Conservation (phyloP, 2,888 invertebrate genomes). For the Limnephilus auricula region DNA sequence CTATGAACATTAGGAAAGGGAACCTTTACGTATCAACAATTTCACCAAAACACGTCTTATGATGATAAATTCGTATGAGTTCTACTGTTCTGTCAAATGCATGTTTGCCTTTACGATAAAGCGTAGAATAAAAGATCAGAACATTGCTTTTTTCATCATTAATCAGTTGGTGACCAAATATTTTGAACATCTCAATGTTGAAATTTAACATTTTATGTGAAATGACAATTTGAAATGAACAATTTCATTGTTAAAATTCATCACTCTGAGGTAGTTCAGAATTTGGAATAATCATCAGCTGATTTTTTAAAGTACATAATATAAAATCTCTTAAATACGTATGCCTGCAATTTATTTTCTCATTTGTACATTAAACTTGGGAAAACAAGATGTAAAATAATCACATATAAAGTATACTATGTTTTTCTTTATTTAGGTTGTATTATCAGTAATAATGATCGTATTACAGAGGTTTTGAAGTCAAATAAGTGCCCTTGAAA, state of each 20-base stretch:
- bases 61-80: neutral
- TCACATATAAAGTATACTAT: neutral
- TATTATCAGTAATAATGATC: neutral
- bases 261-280: neutral
- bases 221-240: neutral
- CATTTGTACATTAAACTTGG: slow-evolving; percentile 10
- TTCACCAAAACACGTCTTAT: neutral
- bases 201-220: neutral
- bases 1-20: neutral
- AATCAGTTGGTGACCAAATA: neutral
- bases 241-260: neutral
- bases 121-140: neutral
- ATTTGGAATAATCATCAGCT: neutral
- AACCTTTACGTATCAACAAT: no score
- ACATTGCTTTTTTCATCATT: neutral
- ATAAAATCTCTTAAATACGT: neutral
- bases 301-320: neutral
- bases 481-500: neutral
- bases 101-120: neutral
- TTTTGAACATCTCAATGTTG: neutral
- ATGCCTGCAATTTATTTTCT: slow-evolving; percentile 31
- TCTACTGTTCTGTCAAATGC: neutral
- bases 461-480: neutral
- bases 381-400: neutral
- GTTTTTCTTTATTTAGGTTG: neutral